Evolutionary conservation across 1,140 invertebrate species (phyloP).

Genomic region (Rhyzopertha dominica): DNA sequence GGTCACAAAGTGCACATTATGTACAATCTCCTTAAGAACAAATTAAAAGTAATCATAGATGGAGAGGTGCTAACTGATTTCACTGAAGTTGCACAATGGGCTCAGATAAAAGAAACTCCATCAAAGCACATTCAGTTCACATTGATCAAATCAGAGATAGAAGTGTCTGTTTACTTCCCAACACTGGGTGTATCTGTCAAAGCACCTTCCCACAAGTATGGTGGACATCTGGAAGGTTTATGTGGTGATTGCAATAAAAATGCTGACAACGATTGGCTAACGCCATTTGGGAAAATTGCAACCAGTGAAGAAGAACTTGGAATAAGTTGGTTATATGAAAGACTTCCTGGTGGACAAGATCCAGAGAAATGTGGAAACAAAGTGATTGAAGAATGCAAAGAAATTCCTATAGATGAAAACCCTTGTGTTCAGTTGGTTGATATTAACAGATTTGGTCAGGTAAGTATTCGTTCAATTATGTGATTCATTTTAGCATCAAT

Average conservation of each 20-base stretch:
- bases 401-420: conserved; percentile 53
- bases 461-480: conserved; percentile 31
- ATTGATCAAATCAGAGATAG: conserved; percentile 46
- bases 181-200: conserved; percentile 47
- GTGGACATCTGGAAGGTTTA: conserved; percentile 66
- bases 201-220: conserved; percentile 67
- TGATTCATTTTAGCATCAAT: not conserved
- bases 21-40: conserved; percentile 26
- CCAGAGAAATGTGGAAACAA: conserved; percentile 34
- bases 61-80: conserved; percentile 36
- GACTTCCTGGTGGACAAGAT: conserved; percentile 26
- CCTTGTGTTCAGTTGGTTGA: conserved; percentile 62
- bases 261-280: conserved; percentile 58
- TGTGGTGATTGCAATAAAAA: conserved; percentile 74
- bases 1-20: conserved; percentile 49
- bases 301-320: conserved; percentile 53
- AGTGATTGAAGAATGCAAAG: conserved; percentile 48
- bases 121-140: conserved; percentile 45
- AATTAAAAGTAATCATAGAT: conserved; percentile 42
- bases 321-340: conserved; percentile 56
- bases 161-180: conserved; percentile 46
- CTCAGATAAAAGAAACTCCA: conserved; percentile 39
- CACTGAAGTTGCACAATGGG: conserved; percentile 43
- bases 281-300: conserved; percentile 48
- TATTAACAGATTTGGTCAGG: conserved; percentile 57